These are phyloP conservation scores for Serripes groenlandicus DNA, from an alignment of 2,888 invertebrate species.

Conservation along the genomic window DNA sequence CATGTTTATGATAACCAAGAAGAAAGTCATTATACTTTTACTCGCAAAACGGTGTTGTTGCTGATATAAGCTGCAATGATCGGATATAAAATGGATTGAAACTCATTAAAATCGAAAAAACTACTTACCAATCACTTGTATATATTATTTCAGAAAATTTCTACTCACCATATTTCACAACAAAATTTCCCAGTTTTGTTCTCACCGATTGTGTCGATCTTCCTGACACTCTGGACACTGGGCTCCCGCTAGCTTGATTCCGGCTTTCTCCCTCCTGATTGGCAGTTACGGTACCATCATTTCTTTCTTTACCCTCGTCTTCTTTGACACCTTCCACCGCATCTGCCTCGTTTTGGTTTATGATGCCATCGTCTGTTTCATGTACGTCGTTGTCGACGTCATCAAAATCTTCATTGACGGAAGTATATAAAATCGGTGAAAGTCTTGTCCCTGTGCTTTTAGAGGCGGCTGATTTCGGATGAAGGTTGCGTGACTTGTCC, in stretches of 20 bases:
- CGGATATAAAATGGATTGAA: too few species aligned
- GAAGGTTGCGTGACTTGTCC: background rate
- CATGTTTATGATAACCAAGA: too few species aligned
- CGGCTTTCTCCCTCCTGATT: background rate
- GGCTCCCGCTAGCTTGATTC: constrained; percentile 15
- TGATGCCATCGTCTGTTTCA: constrained; percentile 30
- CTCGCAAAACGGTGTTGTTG: too few species aligned
- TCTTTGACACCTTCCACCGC: constrained; percentile 2
- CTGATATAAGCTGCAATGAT: too few species aligned
- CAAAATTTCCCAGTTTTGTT: constrained; percentile 51
- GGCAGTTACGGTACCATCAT: background rate
- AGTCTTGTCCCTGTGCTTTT: constrained; percentile 38
- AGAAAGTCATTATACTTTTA: too few species aligned
- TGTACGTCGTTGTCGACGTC: constrained; percentile 21
- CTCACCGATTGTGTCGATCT: constrained; percentile 32
- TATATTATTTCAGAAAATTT: too few species aligned
- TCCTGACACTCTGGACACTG: constrained; percentile 35
- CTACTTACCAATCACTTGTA: too few species aligned
- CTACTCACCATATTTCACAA: constrained; percentile 65
- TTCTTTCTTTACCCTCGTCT: background rate
- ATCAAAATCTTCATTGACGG: constrained; percentile 31
- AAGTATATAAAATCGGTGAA: constrained; percentile 29
- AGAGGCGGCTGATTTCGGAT: constrained; percentile 44
- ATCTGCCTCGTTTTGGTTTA: too few species aligned
- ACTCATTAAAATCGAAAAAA: too few species aligned